phyloP scores from a whole-genome alignment of 2,888 invertebrate genomes.

The Ceraclea dissimilis region DNA sequence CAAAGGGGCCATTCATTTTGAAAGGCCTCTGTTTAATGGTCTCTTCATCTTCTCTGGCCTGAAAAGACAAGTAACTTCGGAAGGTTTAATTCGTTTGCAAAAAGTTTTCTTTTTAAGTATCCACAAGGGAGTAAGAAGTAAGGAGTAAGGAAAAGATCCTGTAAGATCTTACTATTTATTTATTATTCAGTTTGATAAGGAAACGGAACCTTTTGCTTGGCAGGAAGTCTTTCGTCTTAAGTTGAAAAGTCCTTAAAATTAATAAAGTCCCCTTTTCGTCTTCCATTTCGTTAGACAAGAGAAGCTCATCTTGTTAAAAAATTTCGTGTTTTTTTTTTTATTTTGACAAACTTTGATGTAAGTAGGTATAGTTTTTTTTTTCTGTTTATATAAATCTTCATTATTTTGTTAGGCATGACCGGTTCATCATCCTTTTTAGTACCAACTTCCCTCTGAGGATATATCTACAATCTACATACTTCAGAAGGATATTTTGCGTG shows the following conservation, averaged over 20 bases:
- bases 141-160: too few relatives aligned
- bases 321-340: too few relatives aligned
- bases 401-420: too few relatives aligned
- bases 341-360: too few relatives aligned
- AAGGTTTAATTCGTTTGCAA: not conserved
- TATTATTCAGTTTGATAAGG: not conserved
- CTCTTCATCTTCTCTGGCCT: not conserved
- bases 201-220: not conserved
- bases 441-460: too few relatives aligned
- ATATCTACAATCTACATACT: too few relatives aligned
- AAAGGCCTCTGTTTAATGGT: not conserved
- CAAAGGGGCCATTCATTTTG: not conserved
- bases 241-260: constrained; percentile 1
- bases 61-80: not conserved
- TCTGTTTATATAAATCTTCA: too few relatives aligned
- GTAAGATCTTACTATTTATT: too few relatives aligned
- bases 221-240: constrained; percentile 1
- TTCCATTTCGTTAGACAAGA: not conserved
- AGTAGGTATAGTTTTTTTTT: too few relatives aligned
- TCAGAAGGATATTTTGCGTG: too few relatives aligned
- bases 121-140: not conserved
- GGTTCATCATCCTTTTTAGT: too few relatives aligned
- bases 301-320: not conserved
- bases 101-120: not conserved
- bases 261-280: not conserved